These are phyloP conservation scores for Lipotes vexillifer DNA, from an alignment of 2,113 vertebrate genomes.

Conservation along the genomic window DNA sequence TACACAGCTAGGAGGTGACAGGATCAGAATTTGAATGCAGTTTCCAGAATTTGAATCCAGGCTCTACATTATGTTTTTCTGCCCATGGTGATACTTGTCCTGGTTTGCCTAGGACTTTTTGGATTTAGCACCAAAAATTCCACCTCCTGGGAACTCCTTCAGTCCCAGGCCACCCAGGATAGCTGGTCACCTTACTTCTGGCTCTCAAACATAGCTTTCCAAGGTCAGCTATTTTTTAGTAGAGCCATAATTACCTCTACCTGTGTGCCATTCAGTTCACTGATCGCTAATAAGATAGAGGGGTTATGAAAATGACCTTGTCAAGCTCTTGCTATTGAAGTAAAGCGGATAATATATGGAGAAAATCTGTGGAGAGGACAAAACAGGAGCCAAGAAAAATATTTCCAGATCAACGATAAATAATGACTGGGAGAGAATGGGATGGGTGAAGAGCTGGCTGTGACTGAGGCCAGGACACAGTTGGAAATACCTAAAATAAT, in stretches of 20 bases:
- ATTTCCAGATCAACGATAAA: background rate
- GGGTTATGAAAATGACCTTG: background rate
- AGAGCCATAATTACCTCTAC: background rate
- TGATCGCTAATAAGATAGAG: background rate
- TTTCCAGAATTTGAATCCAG: background rate
- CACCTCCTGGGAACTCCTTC: background rate
- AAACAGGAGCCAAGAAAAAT: constrained; percentile 22
- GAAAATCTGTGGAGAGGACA: background rate
- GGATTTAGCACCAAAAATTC: background rate
- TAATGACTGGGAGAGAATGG: background rate
- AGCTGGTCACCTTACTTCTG: background rate
- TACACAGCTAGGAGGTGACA: background rate
- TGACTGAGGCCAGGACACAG: too few relatives aligned
- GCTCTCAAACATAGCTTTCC: background rate
- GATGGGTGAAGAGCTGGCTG: background rate
- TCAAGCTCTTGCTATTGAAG: background rate
- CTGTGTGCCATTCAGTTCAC: background rate
- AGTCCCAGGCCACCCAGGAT: background rate
- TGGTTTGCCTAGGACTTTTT: background rate
- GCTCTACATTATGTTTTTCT: background rate
- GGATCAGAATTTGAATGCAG: background rate
- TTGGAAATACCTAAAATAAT: background rate
- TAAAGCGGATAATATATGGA: background rate
- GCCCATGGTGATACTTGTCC: background rate
- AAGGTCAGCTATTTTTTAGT: constrained; percentile 13